These are phyloP conservation scores for Enchytraeus crypticus DNA, from an alignment of 2,888 invertebrate species.

Conservation along the genomic window DNA sequence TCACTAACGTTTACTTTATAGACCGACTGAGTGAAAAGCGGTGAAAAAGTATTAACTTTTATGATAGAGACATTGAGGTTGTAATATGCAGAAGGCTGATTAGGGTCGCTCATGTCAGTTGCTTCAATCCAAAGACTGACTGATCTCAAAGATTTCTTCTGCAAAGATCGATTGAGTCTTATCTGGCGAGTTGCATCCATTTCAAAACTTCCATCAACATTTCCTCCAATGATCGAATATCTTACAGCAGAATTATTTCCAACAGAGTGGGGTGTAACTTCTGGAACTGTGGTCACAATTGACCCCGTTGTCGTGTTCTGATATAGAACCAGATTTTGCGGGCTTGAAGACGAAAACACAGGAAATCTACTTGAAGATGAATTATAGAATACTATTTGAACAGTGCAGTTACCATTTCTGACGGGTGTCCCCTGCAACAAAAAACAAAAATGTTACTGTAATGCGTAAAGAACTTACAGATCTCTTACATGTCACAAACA, in stretches of 20 bases:
- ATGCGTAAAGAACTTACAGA: too few species aligned
- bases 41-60: conserved; percentile 59
- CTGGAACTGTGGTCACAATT: neutral
- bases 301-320: neutral
- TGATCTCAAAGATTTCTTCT: conserved; percentile 73
- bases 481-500: too few species aligned
- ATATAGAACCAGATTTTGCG: too few species aligned
- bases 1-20: conserved; percentile 68
- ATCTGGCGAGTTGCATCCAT: conserved; percentile 72
- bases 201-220: conserved; percentile 76
- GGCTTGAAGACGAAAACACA: too few species aligned
- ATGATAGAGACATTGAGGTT: conserved; percentile 30
- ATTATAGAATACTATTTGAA: too few species aligned
- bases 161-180: conserved; percentile 66
- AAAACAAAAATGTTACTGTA: too few species aligned
- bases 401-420: too few species aligned
- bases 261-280: conserved; percentile 5
- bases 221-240: conserved; percentile 95
- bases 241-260: too few species aligned
- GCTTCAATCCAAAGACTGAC: conserved; percentile 90
- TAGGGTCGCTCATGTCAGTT: conserved; percentile 10
- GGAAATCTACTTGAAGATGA: too few species aligned
- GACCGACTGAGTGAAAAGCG: conserved; percentile 63
- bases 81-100: neutral
- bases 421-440: too few species aligned